These are phyloP conservation scores for Octopus bimaculoides DNA, from an alignment of 1,140 invertebrate species.

Conservation along the genomic window DNA sequence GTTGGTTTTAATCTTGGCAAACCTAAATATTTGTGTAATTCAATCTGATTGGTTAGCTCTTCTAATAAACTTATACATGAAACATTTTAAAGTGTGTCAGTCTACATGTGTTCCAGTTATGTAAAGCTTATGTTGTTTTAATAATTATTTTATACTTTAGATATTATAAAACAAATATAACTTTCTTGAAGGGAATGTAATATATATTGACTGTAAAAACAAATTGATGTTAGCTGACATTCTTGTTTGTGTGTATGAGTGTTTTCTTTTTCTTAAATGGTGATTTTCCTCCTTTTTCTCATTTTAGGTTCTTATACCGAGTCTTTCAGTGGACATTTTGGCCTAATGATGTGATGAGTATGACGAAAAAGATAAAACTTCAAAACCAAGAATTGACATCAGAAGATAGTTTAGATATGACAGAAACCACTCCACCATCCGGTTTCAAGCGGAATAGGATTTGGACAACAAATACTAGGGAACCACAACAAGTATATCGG, in stretches of 20 bases:
- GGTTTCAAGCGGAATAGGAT: neutral
- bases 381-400: neutral
- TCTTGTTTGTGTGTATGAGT: neutral
- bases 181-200: no score
- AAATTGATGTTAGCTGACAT: neutral
- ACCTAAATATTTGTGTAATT: no score
- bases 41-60: no score
- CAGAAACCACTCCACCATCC: neutral
- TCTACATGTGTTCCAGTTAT: no score
- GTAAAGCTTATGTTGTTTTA: no score
- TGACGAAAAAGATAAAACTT: neutral
- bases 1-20: no score
- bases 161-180: no score
- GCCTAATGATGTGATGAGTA: slow-evolving; percentile 2
- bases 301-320: neutral
- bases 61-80: no score
- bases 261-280: neutral
- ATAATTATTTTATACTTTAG: no score
- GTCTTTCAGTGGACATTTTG: slow-evolving; percentile 5
- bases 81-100: no score
- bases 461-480: neutral
- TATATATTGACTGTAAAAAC: neutral
- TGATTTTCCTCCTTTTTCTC: neutral
- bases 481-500: neutral
- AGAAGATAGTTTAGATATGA: neutral